phyloP scores from a whole-genome alignment of 1,140 invertebrate genomes.

The Drosophila orena region DNA sequence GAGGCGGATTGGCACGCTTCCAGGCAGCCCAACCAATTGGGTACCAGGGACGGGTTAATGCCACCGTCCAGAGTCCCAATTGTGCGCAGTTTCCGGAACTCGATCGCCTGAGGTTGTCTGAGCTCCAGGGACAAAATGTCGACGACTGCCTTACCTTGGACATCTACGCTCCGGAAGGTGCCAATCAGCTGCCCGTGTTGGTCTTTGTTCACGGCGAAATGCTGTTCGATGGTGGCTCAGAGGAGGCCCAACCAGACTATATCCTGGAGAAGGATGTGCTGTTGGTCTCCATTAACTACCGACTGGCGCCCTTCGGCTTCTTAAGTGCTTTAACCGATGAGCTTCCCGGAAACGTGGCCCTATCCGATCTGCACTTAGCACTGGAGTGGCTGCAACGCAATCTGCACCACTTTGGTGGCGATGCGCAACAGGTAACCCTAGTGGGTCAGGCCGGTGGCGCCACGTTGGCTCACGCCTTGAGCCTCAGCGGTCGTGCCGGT shows the following conservation, averaged over 20 bases:
- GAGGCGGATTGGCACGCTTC: constrained; percentile 65
- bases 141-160: constrained; percentile 76
- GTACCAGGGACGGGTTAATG: constrained; percentile 52
- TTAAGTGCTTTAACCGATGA: constrained; percentile 85
- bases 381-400: constrained; percentile 88
- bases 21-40: constrained; percentile 43
- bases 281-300: constrained; percentile 92
- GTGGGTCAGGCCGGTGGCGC: constrained; percentile 87
- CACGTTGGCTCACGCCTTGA: constrained; percentile 85
- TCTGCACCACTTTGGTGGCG: constrained; percentile 88
- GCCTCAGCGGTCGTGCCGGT: constrained; percentile 74
- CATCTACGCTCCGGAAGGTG: constrained; percentile 56
- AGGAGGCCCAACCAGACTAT: constrained; percentile 89
- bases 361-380: constrained; percentile 88
- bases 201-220: constrained; percentile 84
- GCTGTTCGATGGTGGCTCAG: constrained; percentile 84
- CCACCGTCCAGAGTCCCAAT: constrained; percentile 49
- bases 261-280: constrained; percentile 91
- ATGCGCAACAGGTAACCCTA: constrained; percentile 87
- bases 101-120: constrained; percentile 41
- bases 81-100: constrained; percentile 78
- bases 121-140: constrained; percentile 60
- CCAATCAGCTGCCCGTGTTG: constrained; percentile 68
- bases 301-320: constrained; percentile 88
- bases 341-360: constrained; percentile 89